Evolutionary conservation across 35 echinoderm and acorn worm genomes (phyloP).

Genomic region (Ophiothrix spiculata): DNA sequence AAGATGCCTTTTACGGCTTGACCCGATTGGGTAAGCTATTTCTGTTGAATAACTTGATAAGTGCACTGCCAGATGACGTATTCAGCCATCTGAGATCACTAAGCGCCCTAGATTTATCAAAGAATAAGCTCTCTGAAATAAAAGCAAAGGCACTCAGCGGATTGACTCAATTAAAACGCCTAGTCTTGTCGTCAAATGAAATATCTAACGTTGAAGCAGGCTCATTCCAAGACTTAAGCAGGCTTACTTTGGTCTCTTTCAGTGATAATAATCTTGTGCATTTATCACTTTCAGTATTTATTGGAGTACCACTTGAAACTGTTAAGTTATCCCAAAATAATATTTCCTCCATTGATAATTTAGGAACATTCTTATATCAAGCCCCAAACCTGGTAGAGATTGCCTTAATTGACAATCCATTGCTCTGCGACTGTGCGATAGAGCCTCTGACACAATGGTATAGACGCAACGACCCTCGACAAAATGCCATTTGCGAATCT

Average conservation of each 20-base stretch:
- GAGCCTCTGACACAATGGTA: background rate
- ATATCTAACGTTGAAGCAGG: background rate
- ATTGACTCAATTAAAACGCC: background rate
- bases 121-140: background rate
- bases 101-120: background rate
- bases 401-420: background rate
- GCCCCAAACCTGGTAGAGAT: background rate
- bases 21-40: background rate
- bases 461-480: background rate
- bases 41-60: background rate
- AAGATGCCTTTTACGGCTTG: background rate
- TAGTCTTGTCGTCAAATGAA: background rate
- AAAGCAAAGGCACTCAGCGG: background rate
- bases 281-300: background rate
- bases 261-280: background rate
- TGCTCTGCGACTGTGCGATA: background rate
- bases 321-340: background rate
- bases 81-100: background rate
- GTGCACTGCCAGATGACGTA: background rate
- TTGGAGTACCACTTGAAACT: background rate
- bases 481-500: background rate
- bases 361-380: background rate
- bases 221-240: background rate
- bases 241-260: background rate
- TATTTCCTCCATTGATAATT: background rate